phyloP scores from a whole-genome alignment of 2,888 invertebrate genomes.

The Sphinx pinastri region DNA sequence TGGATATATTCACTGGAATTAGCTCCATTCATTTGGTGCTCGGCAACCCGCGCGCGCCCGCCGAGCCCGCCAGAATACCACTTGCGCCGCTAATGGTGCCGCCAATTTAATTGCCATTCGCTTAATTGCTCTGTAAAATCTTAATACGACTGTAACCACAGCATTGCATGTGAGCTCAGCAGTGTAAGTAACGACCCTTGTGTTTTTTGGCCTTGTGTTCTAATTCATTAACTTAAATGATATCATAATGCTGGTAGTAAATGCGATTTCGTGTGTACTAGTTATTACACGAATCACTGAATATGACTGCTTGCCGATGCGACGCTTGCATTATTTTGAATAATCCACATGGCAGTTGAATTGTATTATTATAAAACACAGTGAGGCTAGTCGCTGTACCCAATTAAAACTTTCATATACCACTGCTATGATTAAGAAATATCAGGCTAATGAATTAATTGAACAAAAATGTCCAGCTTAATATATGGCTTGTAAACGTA shows the following conservation, averaged over 20 bases:
- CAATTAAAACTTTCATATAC: neutral
- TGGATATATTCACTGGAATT: slow-evolving; percentile 31
- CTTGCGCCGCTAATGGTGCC: slow-evolving; percentile 46
- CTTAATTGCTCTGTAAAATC: slow-evolving; percentile 43
- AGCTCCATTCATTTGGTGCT: slow-evolving; percentile 35
- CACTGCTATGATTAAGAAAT: neutral
- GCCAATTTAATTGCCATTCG: slow-evolving; percentile 56
- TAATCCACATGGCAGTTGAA: neutral
- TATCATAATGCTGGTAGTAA: neutral
- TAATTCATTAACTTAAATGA: slow-evolving; percentile 7
- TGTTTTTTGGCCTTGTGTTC: slow-evolving; percentile 13
- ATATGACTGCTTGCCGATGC: neutral
- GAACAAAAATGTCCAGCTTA: neutral
- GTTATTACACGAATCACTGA: slow-evolving; percentile 4
- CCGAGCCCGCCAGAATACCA: slow-evolving; percentile 33
- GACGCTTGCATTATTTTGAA: neutral
- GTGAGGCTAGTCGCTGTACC: too few species aligned
- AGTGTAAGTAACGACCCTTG: slow-evolving; percentile 17
- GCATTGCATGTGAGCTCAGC: slow-evolving; percentile 22
- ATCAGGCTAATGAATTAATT: slow-evolving; percentile 1
- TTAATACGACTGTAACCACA: slow-evolving; percentile 20
- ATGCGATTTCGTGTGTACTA: neutral
- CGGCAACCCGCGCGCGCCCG: neutral
- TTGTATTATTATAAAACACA: neutral
- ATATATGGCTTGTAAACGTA: neutral